phyloP scores from a whole-genome alignment of 2,888 invertebrate genomes.

The Eristalinus aeneus region DNA sequence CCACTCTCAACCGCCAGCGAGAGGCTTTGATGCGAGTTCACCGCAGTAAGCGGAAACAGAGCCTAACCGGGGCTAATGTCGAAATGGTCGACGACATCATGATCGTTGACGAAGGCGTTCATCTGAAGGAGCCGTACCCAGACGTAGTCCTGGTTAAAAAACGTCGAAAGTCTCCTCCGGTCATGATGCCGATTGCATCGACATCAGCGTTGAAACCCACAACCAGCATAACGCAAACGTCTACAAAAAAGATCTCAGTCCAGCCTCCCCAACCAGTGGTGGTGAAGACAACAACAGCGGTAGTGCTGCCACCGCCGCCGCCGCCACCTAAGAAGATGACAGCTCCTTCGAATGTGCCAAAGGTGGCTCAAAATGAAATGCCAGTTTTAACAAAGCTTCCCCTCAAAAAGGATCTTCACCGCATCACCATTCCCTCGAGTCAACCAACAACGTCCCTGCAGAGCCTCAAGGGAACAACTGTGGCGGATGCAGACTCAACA shows the following conservation, averaged over 20 bases:
- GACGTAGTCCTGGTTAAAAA: constrained; percentile 50
- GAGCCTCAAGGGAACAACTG: constrained; percentile 73
- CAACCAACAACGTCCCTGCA: constrained; percentile 6
- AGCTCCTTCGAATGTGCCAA: constrained; percentile 3
- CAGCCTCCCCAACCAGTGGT: not conserved
- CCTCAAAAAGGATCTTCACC: not conserved
- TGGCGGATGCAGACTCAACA: constrained; percentile 76
- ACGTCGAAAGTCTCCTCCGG: not conserved
- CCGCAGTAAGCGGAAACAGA: constrained; percentile 72
- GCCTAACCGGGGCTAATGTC: constrained; percentile 42
- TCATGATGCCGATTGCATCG: not conserved
- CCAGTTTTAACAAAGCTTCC: constrained; percentile 3
- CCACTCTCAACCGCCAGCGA: constrained; percentile 76
- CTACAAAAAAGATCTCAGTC: constrained; percentile 13
- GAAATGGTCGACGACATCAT: constrained; percentile 77
- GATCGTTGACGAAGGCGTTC: constrained; percentile 74
- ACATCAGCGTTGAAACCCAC: not conserved
- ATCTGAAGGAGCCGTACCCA: constrained; percentile 51
- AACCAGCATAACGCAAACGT: not conserved
- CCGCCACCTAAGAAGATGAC: not conserved
- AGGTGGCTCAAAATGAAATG: not conserved
- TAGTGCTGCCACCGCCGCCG: not conserved
- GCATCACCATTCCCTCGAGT: not conserved
- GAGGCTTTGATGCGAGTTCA: constrained; percentile 72
- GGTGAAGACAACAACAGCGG: not conserved